These are phyloP conservation scores for Engraulis encrasicolus DNA, from an alignment of 2,113 vertebrate genomes.

Conservation along the genomic window DNA sequence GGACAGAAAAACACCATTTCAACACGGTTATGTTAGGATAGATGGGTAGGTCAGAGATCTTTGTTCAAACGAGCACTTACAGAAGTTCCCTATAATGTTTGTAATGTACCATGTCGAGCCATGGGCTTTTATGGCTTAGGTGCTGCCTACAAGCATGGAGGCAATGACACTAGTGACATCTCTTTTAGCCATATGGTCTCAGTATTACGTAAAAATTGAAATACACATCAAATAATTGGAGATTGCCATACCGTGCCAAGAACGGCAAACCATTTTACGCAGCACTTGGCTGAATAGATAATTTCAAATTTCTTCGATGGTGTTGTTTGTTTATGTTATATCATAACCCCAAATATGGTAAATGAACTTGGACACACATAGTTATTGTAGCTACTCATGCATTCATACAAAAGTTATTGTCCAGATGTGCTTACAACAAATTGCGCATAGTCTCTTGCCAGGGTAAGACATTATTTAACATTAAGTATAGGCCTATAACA, in stretches of 20 bases:
- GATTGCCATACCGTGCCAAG: neutral
- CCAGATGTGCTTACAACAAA: no score
- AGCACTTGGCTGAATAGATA: neutral
- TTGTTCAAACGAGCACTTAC: neutral
- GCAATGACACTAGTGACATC: neutral
- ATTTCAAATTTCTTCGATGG: neutral
- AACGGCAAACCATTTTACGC: no score
- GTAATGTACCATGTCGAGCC: neutral
- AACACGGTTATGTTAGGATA: conserved; percentile 27
- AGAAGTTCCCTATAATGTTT: conserved; percentile 1
- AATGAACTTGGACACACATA: neutral
- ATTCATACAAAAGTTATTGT: no score
- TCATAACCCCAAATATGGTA: neutral
- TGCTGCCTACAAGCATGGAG: neutral
- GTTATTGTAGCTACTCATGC: no score
- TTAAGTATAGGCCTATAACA: neutral
- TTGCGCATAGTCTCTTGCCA: no score
- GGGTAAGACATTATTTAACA: neutral
- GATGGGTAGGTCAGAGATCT: neutral
- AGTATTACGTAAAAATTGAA: neutral
- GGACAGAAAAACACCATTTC: conserved; percentile 30
- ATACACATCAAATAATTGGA: neutral
- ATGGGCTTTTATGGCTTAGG: neutral
- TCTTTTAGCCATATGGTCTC: neutral
- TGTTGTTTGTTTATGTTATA: neutral